phyloP scores from a whole-genome alignment of 2,113 vertebrate species.

The Nibea coibor region DNA sequence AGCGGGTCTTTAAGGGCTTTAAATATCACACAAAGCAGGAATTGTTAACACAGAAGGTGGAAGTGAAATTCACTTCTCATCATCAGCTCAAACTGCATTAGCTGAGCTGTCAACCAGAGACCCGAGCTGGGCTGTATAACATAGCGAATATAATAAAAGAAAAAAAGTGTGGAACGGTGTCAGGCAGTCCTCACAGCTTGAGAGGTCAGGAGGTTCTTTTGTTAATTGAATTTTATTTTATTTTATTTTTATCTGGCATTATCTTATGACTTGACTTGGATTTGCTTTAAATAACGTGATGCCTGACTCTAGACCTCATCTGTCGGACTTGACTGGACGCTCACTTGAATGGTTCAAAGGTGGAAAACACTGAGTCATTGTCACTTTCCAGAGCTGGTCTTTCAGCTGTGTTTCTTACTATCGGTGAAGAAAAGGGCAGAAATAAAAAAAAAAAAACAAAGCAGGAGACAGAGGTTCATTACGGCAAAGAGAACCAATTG shows the following conservation, averaged over 20 bases:
- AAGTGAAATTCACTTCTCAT: not conserved
- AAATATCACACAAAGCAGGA: not conserved
- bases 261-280: not conserved
- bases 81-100: not conserved
- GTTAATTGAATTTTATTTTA: too few relatives aligned
- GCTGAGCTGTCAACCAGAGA: not conserved
- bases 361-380: not conserved
- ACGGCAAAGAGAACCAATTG: conserved; percentile 44
- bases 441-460: conserved; percentile 51
- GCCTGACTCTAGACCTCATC: not conserved
- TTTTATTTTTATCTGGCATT: not conserved
- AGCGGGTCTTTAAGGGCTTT: not conserved
- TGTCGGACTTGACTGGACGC: not conserved
- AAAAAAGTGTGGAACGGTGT: too few relatives aligned
- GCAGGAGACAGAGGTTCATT: conserved; percentile 54
- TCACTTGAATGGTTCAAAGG: not conserved
- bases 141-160: too few relatives aligned
- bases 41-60: not conserved
- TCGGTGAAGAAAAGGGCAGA: conserved; percentile 10
- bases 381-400: conserved; percentile 3
- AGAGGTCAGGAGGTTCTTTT: too few relatives aligned
- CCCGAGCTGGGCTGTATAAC: too few relatives aligned
- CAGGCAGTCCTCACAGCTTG: too few relatives aligned
- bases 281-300: too few relatives aligned
- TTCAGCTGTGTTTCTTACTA: not conserved